These are phyloP conservation scores for Ylistrum balloti DNA, from an alignment of 1,140 invertebrate species.

Conservation along the genomic window DNA sequence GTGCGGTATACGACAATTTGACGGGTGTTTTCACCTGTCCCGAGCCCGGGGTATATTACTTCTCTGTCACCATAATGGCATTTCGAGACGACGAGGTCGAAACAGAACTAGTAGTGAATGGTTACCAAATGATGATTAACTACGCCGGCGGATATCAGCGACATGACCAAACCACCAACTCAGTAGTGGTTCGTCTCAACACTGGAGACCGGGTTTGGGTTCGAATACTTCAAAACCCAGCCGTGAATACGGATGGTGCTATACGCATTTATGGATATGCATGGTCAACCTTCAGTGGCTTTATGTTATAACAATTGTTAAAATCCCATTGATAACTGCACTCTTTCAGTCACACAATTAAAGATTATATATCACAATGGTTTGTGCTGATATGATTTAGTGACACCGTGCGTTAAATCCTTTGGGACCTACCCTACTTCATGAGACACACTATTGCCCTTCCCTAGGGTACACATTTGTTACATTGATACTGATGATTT, in stretches of 20 bases:
- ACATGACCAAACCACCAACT: not conserved
- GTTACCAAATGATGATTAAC: not conserved
- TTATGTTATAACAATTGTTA: conserved; percentile 5
- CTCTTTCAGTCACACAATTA: too few relatives aligned
- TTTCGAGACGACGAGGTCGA: not conserved
- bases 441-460: too few relatives aligned
- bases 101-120: conserved; percentile 15
- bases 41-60: not conserved
- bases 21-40: not conserved
- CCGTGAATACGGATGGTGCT: not conserved
- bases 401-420: too few relatives aligned
- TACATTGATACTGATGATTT: too few relatives aligned
- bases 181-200: not conserved
- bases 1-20: not conserved
- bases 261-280: not conserved
- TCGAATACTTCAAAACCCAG: not conserved
- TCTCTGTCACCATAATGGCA: conserved; percentile 4
- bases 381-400: too few relatives aligned
- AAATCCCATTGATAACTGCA: too few relatives aligned
- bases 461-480: too few relatives aligned
- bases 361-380: too few relatives aligned
- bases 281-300: not conserved
- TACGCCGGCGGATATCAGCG: not conserved
- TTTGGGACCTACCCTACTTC: too few relatives aligned
- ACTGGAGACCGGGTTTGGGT: not conserved